Evolutionary conservation across 2,113 vertebrate genomes (phyloP), one percentile per base, ranked within the genome.

Genomic region (Protobothrops mucrosquamatus): DNA sequence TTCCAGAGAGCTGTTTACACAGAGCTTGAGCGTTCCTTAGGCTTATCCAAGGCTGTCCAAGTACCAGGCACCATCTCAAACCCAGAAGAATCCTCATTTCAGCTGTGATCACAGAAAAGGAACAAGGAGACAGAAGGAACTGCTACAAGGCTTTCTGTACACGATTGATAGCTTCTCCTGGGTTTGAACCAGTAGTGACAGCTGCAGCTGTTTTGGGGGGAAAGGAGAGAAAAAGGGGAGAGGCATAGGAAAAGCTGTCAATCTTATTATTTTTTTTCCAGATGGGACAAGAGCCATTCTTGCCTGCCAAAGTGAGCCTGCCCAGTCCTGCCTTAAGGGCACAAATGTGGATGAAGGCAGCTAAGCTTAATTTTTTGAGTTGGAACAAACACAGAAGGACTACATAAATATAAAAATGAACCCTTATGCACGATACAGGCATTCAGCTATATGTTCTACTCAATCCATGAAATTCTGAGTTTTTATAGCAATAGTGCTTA

Each of bases 1-100:
- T 87, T 81, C 46, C 23, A 24, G 5, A 90, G 89, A 64, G 81
- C 56, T 90, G 89, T 93, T 93, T 90, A 64, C 56, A 87, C 92
- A 87, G 74, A 54, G 74, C 81, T 51, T 48, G n/a, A 46, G 74
- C 69, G 9, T 59, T 4, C 20, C 55, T 90, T 81, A n/a, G n/a
- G 0, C 89, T 87, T 51, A 61, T 87, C 81, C 23, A 2, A 57
- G 14, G 74, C 88, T 43, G 51, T 29, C 39, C 74, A 90, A 46
- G 26, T 56, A 39, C 74, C 5, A 23, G 69, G 74, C n/a, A 86
- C 22, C 92, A 14, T 52, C 26, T 24, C 6, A 39, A 56, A 48
- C n/a, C 9, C 24, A 74, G 43, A 89, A 48, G 3, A 52, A 29
- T 43, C 34, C 8, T 6, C 6, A 4, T 51, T 93, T 57, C 23